Evolutionary conservation across 2,888 invertebrate genomes (phyloP).

Genomic region (Lamproptera curius): DNA sequence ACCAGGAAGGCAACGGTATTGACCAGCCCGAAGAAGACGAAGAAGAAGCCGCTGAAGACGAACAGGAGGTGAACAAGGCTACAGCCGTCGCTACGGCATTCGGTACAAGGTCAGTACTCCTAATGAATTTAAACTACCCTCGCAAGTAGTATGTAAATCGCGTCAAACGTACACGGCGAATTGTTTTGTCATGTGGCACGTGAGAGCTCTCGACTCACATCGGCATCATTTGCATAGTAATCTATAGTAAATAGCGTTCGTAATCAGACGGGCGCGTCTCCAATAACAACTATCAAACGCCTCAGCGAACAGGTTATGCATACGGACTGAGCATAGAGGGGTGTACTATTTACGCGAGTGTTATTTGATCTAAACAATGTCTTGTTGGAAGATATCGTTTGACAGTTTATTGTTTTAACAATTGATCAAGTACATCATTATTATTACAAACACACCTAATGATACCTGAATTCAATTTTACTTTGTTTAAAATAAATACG

Average conservation of each 20-base stretch:
- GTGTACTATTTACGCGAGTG: too few relatives aligned
- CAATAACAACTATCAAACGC: neutral
- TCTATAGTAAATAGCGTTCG: conserved; percentile 1
- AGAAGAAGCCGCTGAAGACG: conserved; percentile 40
- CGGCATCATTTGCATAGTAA: conserved; percentile 9
- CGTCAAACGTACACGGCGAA: conserved; percentile 11
- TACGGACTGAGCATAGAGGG: too few relatives aligned
- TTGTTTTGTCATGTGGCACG: conserved; percentile 21
- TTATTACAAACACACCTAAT: too few relatives aligned
- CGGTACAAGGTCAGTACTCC: conserved; percentile 56
- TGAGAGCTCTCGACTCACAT: conserved; percentile 20
- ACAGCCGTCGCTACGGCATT: conserved; percentile 68
- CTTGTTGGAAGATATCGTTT: too few relatives aligned
- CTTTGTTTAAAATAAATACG: too few relatives aligned
- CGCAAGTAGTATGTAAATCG: conserved; percentile 30
- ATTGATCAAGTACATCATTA: too few relatives aligned
- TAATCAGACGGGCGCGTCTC: neutral
- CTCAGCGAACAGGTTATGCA: neutral
- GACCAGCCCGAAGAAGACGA: conserved; percentile 45
- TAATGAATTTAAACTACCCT: conserved; percentile 35
- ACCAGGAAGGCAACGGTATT: conserved; percentile 59
- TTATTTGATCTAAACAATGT: too few relatives aligned
- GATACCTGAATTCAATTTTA: too few relatives aligned
- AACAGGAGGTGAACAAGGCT: conserved; percentile 44
- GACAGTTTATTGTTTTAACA: too few relatives aligned